A percentile compares a stretch with the other conserved stretches of the same genome.
Evolutionary conservation across 2,888 invertebrate genomes (phyloP).

Genomic region (Stictocephala bisonia): DNA sequence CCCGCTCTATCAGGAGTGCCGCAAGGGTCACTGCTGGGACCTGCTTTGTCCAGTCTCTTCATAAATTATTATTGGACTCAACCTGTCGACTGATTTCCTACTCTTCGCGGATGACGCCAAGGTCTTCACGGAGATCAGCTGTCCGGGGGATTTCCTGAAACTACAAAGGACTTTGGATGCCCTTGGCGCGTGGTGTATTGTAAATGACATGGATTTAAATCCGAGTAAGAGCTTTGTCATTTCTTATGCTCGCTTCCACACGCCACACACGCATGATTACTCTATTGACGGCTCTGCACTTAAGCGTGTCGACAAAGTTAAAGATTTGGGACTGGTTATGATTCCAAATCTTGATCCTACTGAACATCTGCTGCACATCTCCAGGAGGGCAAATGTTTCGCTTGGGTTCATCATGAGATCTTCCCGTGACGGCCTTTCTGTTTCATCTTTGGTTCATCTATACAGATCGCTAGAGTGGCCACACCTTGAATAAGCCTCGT

Average conservation of each 20-base stretch:
- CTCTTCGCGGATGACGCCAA: slow-evolving; percentile 29
- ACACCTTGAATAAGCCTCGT: slow-evolving; percentile 16
- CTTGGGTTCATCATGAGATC: slow-evolving; percentile 5
- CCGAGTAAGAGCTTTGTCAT: neutral
- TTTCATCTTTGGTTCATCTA: neutral
- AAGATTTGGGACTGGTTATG: neutral
- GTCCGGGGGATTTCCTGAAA: neutral
- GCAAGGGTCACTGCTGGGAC: neutral
- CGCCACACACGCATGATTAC: neutral
- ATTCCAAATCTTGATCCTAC: neutral
- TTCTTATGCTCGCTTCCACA: neutral
- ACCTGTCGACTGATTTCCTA: neutral
- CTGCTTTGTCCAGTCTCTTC: neutral
- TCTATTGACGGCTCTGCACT: neutral
- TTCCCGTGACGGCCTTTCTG: neutral
- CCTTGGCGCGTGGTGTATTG: neutral
- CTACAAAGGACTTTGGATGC: neutral
- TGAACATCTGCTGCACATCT: slow-evolving; percentile 1
- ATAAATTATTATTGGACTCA: neutral
- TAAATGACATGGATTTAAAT: neutral
- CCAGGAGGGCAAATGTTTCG: neutral
- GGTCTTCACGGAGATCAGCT: neutral
- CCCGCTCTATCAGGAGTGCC: slow-evolving; percentile 10
- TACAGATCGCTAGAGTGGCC: neutral
- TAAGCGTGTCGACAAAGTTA: neutral